Evolutionary conservation across 2,797 vertebrate genomes (phyloP).

Genomic region (Acrossocheilus wenchowensis): DNA sequence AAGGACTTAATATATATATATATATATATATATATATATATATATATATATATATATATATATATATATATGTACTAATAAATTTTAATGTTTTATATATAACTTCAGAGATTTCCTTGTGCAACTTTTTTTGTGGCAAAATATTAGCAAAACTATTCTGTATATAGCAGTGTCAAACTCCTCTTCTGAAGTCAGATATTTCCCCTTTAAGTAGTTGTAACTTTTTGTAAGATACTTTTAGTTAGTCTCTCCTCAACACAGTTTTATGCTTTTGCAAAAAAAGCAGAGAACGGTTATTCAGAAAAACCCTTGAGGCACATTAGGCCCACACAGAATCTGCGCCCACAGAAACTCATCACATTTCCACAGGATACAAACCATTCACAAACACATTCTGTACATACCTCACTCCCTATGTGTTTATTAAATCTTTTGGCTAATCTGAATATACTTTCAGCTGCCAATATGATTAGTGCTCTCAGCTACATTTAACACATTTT

Average conservation of each 20-base stretch:
- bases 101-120: not conserved
- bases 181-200: not conserved
- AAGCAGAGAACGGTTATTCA: not conserved
- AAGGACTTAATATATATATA: not conserved
- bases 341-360: slow-evolving; percentile 8
- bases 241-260: not conserved
- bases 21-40: too few relatives aligned
- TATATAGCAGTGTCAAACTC: not conserved
- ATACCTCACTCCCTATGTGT: not conserved
- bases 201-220: not conserved
- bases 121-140: not conserved
- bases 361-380: not conserved
- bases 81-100: too few relatives aligned
- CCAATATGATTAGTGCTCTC: not conserved
- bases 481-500: not conserved
- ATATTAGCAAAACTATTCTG: too few relatives aligned
- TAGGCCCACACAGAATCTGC: slow-evolving; percentile 13
- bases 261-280: not conserved
- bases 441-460: not conserved
- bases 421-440: not conserved
- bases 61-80: too few relatives aligned
- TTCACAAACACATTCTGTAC: not conserved
- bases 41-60: too few relatives aligned
- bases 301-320: slow-evolving; percentile 18
- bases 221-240: not conserved